Evolutionary conservation across 2,797 vertebrate genomes (phyloP).

Genomic region (Scyliorhinus canicula): DNA sequence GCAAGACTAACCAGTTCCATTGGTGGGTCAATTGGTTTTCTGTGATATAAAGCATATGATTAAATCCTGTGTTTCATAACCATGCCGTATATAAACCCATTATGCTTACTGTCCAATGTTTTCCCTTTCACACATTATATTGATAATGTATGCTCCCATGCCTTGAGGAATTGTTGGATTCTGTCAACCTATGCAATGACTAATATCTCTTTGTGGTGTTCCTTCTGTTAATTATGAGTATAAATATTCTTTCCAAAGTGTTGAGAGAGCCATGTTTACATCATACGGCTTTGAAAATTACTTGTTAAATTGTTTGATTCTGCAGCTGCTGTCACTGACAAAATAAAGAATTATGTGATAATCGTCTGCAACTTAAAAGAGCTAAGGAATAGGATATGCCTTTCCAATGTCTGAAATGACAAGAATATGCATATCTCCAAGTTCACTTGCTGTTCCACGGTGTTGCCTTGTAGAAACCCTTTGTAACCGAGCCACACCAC

Average conservation of each 20-base stretch:
- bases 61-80: not conserved
- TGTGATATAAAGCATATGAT: not conserved
- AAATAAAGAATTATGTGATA: not conserved
- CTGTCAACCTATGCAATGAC: not conserved
- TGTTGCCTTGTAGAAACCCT: not conserved
- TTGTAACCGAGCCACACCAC: not conserved
- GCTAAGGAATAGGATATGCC: not conserved
- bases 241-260: not conserved
- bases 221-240: not conserved
- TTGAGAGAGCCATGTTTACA: not conserved
- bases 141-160: not conserved
- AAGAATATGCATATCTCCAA: not conserved
- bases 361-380: not conserved
- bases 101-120: not conserved
- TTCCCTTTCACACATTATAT: not conserved
- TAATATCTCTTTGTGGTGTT: not conserved
- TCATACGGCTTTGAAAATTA: not conserved
- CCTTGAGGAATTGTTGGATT: not conserved
- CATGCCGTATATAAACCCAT: not conserved
- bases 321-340: not conserved
- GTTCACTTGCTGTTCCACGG: not conserved
- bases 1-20: not conserved
- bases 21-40: not conserved
- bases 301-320: not conserved
- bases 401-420: not conserved